Percentiles rank a stretch among this genome's conserved stretches.
Conservation (phyloP, 2,113 vertebrate genomes). For the Gasterosteus nipponicus region DNA sequence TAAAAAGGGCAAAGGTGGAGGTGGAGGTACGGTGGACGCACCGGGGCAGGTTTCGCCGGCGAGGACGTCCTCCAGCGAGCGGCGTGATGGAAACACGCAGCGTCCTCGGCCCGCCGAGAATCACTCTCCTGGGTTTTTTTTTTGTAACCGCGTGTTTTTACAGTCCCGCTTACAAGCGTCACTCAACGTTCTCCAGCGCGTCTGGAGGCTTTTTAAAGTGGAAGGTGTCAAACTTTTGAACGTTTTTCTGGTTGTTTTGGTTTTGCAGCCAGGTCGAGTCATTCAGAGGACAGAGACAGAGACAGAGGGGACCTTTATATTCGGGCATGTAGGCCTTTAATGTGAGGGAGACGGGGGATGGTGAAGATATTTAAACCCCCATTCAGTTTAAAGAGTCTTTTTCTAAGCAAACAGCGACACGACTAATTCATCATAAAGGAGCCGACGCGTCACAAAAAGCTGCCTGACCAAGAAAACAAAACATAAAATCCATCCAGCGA, state of each 20-base stretch:
- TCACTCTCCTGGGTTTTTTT: no score
- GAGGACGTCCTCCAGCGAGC: no score
- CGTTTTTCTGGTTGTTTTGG: no score
- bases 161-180: no score
- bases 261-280: no score
- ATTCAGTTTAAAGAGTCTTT: not conserved
- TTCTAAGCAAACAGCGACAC: conserved; percentile 4
- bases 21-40: conserved; percentile 1
- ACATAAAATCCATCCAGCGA: not conserved
- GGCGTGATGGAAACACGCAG: no score
- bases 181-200: no score
- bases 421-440: not conserved
- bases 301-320: not conserved
- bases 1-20: conserved; percentile 50
- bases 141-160: no score
- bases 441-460: not conserved
- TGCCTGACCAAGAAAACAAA: not conserved
- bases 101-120: no score
- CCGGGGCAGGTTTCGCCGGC: no score
- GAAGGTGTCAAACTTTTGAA: no score
- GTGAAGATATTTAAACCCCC: not conserved
- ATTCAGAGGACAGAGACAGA: not conserved
- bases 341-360: not conserved
- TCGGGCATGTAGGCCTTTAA: not conserved
- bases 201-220: no score